These are phyloP conservation scores for Timema podura DNA, from an alignment of 2,888 invertebrate genomes.

Conservation along the genomic window DNA sequence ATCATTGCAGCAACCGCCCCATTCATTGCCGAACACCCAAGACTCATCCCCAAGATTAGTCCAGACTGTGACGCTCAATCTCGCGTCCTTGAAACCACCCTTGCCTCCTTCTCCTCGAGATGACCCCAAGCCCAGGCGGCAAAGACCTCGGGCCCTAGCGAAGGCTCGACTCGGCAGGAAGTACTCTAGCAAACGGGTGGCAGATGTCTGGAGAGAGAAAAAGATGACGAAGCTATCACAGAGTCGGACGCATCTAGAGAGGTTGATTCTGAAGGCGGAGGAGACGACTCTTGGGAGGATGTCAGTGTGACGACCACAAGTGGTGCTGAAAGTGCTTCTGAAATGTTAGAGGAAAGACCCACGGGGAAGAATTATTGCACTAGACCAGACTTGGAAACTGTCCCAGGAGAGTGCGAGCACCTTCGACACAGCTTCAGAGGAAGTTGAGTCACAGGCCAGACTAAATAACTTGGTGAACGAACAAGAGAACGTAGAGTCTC, in stretches of 20 bases:
- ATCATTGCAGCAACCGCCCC: not conserved
- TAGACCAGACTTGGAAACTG: too few species aligned
- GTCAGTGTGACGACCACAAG: conserved; percentile 26
- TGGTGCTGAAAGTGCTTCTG: conserved; percentile 15
- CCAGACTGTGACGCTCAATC: conserved; percentile 9
- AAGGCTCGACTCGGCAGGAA: not conserved
- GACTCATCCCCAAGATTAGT: not conserved
- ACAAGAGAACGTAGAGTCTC: too few species aligned
- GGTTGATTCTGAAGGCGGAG: conserved; percentile 20
- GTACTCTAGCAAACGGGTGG: not conserved
- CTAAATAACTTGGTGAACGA: too few species aligned
- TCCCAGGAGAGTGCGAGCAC: too few species aligned
- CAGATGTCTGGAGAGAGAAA: not conserved
- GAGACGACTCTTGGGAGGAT: conserved; percentile 29
- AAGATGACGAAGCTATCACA: not conserved
- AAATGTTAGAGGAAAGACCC: not conserved
- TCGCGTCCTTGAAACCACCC: conserved; percentile 17
- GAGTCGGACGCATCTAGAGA: not conserved
- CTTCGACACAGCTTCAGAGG: too few species aligned
- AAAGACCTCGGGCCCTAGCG: not conserved
- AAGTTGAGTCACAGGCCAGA: too few species aligned
- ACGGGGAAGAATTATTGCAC: too few species aligned
- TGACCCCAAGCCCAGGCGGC: conserved; percentile 12
- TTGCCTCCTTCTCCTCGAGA: conserved; percentile 10
- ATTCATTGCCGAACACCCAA: not conserved